Evolutionary conservation across 2,113 vertebrate species (phyloP).

Genomic region (Zeus faber): DNA sequence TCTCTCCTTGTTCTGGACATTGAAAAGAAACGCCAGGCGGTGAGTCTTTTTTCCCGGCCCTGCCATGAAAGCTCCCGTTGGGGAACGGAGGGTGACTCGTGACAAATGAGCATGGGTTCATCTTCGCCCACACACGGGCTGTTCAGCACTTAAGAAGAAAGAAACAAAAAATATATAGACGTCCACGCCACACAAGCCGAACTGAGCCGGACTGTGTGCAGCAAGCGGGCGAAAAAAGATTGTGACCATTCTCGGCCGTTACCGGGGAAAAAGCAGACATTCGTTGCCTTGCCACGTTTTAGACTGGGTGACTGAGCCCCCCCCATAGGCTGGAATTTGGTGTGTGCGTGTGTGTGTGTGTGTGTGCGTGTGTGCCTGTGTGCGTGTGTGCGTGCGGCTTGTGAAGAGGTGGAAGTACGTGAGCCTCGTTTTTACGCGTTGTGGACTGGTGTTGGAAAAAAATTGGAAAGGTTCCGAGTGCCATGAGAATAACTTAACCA

Average conservation of each 20-base stretch:
- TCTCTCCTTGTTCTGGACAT: too few relatives aligned
- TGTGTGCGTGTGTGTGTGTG: constrained; percentile 29
- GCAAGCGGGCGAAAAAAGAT: background rate
- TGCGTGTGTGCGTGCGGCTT: background rate
- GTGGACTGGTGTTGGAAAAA: background rate
- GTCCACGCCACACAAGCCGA: background rate
- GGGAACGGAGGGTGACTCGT: too few relatives aligned
- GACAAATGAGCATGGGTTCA: background rate
- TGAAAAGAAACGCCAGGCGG: too few relatives aligned
- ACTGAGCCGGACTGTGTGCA: background rate
- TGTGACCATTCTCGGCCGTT: background rate
- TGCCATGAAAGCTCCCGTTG: too few relatives aligned
- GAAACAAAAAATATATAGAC: too few relatives aligned
- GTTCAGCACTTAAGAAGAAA: too few relatives aligned
- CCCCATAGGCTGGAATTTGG: constrained; percentile 28
- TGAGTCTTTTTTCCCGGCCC: too few relatives aligned
- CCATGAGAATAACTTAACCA: too few relatives aligned
- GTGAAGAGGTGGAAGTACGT: background rate
- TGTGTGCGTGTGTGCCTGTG: constrained; percentile 16
- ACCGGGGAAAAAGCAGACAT: constrained; percentile 24
- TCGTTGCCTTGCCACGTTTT: constrained; percentile 37
- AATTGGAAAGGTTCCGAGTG: too few relatives aligned
- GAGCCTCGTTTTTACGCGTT: background rate
- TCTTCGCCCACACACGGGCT: background rate
- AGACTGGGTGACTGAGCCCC: constrained; percentile 26